Evolutionary conservation across 1,140 invertebrate species (phyloP).

Genomic region (Heliothis virescens): DNA sequence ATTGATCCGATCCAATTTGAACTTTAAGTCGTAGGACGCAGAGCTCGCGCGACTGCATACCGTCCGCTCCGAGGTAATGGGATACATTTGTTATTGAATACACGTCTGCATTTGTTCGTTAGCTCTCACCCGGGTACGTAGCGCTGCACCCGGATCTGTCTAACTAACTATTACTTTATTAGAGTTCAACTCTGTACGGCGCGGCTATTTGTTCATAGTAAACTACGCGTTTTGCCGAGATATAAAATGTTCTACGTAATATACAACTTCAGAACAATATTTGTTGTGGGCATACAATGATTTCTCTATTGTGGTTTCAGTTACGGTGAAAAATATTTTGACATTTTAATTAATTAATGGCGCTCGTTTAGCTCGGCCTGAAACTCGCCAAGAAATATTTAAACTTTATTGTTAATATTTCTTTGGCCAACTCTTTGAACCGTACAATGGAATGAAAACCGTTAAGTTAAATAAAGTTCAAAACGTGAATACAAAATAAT

Average conservation of each 20-base stretch:
- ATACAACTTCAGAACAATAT: neutral
- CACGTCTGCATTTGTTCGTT: constrained; percentile 45
- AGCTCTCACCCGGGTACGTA: constrained; percentile 26
- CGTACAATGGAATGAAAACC: neutral
- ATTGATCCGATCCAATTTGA: constrained; percentile 39
- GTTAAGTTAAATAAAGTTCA: constrained; percentile 10
- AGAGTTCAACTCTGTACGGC: constrained; percentile 11
- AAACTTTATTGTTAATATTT: neutral
- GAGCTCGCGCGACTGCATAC: neutral
- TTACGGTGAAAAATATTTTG: too few species aligned
- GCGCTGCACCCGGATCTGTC: constrained; percentile 9
- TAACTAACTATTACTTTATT: constrained; percentile 39
- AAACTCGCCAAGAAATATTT: neutral
- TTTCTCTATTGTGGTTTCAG: too few species aligned
- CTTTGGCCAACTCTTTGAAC: neutral
- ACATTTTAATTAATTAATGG: too few species aligned
- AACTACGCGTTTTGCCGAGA: neutral
- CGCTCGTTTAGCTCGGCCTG: neutral
- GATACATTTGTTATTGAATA: constrained; percentile 49
- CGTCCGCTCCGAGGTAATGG: constrained; percentile 24
- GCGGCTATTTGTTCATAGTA: constrained; percentile 10
- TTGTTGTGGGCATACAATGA: neutral
- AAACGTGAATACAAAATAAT: constrained; percentile 4
- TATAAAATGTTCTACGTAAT: neutral
- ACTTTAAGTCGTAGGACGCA: constrained; percentile 9